Conservation (phyloP, 2,113 vertebrate genomes). For the Ceyx melanurus region DNA sequence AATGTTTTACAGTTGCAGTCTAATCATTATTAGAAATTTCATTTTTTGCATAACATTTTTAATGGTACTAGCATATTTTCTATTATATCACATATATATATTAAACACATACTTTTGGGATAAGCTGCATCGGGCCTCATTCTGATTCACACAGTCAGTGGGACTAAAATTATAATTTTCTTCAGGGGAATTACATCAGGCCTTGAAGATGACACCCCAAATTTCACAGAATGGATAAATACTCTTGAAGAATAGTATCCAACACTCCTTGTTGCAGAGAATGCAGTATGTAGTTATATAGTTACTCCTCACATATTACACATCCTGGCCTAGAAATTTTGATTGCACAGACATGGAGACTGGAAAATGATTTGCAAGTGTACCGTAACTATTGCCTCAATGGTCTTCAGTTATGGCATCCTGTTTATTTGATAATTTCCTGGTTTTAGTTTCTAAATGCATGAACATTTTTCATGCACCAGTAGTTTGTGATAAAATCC, state of each 20-base stretch:
- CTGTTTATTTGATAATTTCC: not conserved
- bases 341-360: not conserved
- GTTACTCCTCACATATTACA: not conserved
- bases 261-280: not conserved
- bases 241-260: not conserved
- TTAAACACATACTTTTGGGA: not conserved
- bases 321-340: not conserved
- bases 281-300: not conserved
- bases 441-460: not conserved
- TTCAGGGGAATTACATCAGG: not conserved
- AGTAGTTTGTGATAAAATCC: not conserved
- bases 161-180: not conserved
- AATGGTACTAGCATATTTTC: constrained; percentile 1
- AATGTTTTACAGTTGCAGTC: not conserved
- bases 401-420: not conserved
- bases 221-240: not conserved
- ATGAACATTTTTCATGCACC: not conserved
- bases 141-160: not conserved
- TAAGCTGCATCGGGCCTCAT: not conserved
- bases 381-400: not conserved
- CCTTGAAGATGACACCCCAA: not conserved
- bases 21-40: not conserved
- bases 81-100: not conserved
- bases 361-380: not conserved
- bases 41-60: constrained; percentile 31